phyloP scores from a whole-genome alignment of 2,113 vertebrate genomes.

The Thamnophis sirtalis region DNA sequence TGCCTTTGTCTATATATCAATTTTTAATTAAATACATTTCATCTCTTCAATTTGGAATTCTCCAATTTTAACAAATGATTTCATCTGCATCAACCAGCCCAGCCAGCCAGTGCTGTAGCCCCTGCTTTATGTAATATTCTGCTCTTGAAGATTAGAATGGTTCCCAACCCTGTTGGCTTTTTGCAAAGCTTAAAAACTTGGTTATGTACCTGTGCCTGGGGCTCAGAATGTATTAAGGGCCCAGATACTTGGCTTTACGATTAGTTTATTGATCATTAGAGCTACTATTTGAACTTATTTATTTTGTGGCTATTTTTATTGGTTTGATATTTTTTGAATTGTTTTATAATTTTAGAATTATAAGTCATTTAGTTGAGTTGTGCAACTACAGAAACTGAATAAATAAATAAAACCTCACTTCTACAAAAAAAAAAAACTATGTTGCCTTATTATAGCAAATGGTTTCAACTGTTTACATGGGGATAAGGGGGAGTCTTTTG shows the following conservation, averaged over 20 bases:
- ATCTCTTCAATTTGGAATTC: background rate
- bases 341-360: background rate
- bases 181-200: background rate
- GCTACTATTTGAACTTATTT: background rate
- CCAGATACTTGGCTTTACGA: background rate
- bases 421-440: background rate
- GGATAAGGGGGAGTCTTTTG: background rate
- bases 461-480: background rate
- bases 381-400: background rate
- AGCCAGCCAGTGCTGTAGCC: background rate
- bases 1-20: background rate
- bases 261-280: background rate
- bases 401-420: background rate
- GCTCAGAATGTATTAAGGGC: background rate
- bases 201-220: background rate
- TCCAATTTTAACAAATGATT: background rate
- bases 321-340: background rate
- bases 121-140: background rate
- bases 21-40: background rate
- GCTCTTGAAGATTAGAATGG: background rate
- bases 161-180: background rate
- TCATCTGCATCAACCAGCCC: background rate
- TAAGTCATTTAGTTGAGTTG: background rate
- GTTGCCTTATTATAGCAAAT: background rate
- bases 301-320: background rate